Evolutionary conservation across 2,113 vertebrate species (phyloP).

Genomic region (Tachysurus vachellii): DNA sequence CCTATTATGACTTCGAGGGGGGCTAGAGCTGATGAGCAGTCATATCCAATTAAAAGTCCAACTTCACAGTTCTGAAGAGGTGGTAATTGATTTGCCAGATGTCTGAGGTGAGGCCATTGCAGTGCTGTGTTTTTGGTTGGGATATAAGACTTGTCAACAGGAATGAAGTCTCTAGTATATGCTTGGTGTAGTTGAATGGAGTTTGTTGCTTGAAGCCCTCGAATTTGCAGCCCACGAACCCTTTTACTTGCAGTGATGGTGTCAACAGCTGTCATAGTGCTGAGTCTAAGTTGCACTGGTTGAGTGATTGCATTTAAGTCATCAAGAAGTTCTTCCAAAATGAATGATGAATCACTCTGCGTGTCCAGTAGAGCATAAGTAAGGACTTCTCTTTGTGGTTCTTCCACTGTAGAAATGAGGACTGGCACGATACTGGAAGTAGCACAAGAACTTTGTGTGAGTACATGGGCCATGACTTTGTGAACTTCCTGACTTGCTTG

Average conservation of each 20-base stretch:
- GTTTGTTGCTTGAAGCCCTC: constrained; percentile 8
- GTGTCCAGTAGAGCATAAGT: constrained; percentile 16
- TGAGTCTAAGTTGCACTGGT: no score
- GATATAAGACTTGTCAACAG: constrained; percentile 43
- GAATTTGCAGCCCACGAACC: constrained; percentile 28
- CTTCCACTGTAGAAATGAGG: no score
- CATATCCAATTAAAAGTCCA: constrained; percentile 45
- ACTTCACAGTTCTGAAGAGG: constrained; percentile 43
- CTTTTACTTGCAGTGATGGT: no score
- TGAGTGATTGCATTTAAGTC: no score
- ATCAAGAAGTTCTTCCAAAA: constrained; percentile 34
- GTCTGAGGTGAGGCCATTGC: no score
- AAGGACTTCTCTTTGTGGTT: constrained; percentile 26
- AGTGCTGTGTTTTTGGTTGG: constrained; percentile 34
- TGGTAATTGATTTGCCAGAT: constrained; percentile 39
- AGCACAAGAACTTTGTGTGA: no score
- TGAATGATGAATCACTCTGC: constrained; percentile 39
- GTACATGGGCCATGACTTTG: constrained; percentile 1
- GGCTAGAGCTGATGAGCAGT: constrained; percentile 34
- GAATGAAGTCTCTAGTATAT: constrained; percentile 48
- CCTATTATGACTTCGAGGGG: constrained; percentile 30
- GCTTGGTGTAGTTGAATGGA: constrained; percentile 15
- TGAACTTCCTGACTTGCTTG: not conserved
- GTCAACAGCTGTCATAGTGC: no score
- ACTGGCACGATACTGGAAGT: constrained; percentile 38